Base-by-base conservation (phyloP, 2,797 vertebrate species). In the Gallirallus australis region DNA sequence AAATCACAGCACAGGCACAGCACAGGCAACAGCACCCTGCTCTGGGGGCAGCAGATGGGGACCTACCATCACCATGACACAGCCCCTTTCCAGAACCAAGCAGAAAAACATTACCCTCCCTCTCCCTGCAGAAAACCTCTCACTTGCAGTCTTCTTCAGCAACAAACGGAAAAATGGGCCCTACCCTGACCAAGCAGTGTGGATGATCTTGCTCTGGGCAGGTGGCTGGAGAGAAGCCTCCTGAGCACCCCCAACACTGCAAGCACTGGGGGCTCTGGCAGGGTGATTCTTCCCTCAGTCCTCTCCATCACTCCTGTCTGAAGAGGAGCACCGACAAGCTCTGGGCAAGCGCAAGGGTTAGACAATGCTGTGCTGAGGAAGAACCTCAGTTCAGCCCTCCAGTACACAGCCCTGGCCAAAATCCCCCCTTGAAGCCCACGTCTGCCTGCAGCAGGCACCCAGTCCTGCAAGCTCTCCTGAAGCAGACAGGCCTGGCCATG, bases 181-280 rank as follows among this genome's bases (percentile, higher is more conserved):
- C 16, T 63, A 30, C 6, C 24, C 6, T 1, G 1, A 0, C 4
- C 25, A 9, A 12, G 31, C 0, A 0, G 23, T 39, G 24, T 28
- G 24, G 50, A 24, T 12, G 8, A 10, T 25, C 10, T 61, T 70
- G 24, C 31, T 59, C 45, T 37, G 52, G 19, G 5, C 8, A 50
- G 31, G 48, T 7, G 31, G 15, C 31, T 50, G 35, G 3, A 70
- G 5, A 70, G 27, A 14, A 47, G 9, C 12, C 30, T 28, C 14
- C 25, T 0, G 3, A 68, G 17, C 7, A 3, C 6, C 23, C 16
- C 4, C 0, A 1, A 4, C 1, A 1, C 31, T 0, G 0, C 27
- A 39, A 64, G 33, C 33, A 11, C 9, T 4, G n/a, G 16, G 14
- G 52, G 52, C 59, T 73, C 21, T 40, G 35, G n/a, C 68, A 63